Evolutionary conservation across 2,888 invertebrate species (phyloP).

Genomic region (Tipula lateralis): DNA sequence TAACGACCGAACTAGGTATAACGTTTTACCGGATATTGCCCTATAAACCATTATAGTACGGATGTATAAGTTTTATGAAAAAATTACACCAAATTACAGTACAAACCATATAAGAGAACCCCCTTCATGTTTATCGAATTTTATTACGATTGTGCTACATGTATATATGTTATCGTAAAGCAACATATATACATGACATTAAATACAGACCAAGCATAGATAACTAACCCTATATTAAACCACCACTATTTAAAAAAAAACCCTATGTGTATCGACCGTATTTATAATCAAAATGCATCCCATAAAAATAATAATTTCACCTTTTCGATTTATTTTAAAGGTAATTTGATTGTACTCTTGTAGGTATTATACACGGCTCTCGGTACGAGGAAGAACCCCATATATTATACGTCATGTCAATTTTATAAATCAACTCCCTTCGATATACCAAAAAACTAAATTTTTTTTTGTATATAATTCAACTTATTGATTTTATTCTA

Average conservation of each 20-base stretch:
- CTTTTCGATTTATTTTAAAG: background rate
- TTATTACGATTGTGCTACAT: background rate
- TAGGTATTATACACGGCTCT: background rate
- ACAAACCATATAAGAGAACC: background rate
- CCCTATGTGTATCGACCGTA: background rate
- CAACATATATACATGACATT: background rate
- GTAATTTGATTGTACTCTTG: background rate
- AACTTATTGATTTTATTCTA: background rate
- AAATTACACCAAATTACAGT: background rate
- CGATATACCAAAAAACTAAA: background rate
- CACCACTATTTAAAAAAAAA: background rate
- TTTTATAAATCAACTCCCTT: background rate
- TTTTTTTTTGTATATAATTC: background rate
- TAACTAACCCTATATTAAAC: conserved; percentile 4
- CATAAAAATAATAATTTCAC: background rate
- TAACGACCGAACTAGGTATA: background rate
- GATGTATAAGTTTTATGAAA: background rate
- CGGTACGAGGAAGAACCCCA: background rate
- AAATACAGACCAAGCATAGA: background rate
- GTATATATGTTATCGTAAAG: background rate
- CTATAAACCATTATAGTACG: background rate
- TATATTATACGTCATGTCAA: background rate
- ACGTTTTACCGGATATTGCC: background rate
- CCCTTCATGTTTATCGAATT: background rate
- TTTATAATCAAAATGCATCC: background rate